Evolutionary conservation across 2,888 invertebrate species (phyloP), one percentile per base, ranked within the genome.

Genomic region (Tiliacea citrago): DNA sequence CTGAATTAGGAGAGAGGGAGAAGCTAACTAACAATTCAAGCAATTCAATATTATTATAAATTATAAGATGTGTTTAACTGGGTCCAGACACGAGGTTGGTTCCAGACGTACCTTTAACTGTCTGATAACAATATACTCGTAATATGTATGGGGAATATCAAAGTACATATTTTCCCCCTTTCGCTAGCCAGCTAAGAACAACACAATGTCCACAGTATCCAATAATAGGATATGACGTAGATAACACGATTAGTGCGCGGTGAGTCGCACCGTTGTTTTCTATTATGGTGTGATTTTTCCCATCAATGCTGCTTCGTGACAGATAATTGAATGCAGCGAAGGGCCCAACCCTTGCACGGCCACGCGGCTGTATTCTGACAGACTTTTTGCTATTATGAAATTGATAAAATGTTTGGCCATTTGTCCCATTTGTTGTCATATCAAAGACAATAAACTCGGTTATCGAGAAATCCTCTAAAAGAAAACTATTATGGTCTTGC

Each of bases 291-390:
- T 89, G 91, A 91, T 92, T 91, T 91, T 91, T 91, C 90, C 88
- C 90, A 88, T 88, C 89, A 86, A 78, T 84, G 83, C 83, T 87
- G 89, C 79, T 86, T 86, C 82, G 83, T 87, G 87, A 88, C 88
- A 77, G 87, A 84, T 91, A 91, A 92, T 92, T 91, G 91, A 90
- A 91, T 90, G 90, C 91, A 90, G 87, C 82, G 83, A 79, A 91
- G 92, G 92, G 91, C 88, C 84, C 72, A 69, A 79, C 88, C 89
- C 90, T 88, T 88, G 84, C 81, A 81, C 70, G 80, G 57, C 53
- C 68, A 68, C n/a, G 67, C 51, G 85, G 75, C 61, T 72, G 66
- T 90, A 88, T 90, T 90, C 90, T 85, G 86, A 60, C 1, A 13
- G 29, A 16, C 21, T 39, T 16, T 53, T 62, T 16, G 8, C 18